phyloP scores from a whole-genome alignment of 2,888 invertebrate species.

The Orthosia gracilis region DNA sequence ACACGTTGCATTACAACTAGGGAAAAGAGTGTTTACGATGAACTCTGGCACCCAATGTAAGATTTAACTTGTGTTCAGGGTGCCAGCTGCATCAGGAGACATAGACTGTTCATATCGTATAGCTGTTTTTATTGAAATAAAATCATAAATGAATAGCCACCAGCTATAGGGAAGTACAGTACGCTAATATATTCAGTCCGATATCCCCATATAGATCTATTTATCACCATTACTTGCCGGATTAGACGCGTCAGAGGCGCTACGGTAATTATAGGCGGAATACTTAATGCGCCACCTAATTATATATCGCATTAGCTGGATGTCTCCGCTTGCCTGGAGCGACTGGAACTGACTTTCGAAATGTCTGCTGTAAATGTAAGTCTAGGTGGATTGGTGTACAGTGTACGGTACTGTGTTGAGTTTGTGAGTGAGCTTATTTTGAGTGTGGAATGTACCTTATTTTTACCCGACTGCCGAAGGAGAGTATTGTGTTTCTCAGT shows the following conservation, averaged over 20 bases:
- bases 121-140: no score
- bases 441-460: not conserved
- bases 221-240: slow-evolving; percentile 88
- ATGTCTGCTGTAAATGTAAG: slow-evolving; percentile 25
- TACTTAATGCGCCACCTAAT: slow-evolving; percentile 85
- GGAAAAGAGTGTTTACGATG: no score
- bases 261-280: slow-evolving; percentile 86
- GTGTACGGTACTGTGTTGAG: no score
- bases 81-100: no score
- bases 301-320: slow-evolving; percentile 72
- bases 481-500: no score
- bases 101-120: no score
- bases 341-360: slow-evolving; percentile 40
- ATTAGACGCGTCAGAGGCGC: slow-evolving; percentile 85
- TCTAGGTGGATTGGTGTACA: not conserved
- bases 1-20: no score
- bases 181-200: slow-evolving; percentile 81
- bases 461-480: no score
- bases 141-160: no score
- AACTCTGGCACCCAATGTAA: no score
- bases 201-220: slow-evolving; percentile 83
- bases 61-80: no score
- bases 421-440: not conserved
- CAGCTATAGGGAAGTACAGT: not conserved
- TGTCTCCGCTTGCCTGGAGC: slow-evolving; percentile 45